Conservation (phyloP, 2,888 invertebrate species). For the Willowsia nigromaculata region DNA sequence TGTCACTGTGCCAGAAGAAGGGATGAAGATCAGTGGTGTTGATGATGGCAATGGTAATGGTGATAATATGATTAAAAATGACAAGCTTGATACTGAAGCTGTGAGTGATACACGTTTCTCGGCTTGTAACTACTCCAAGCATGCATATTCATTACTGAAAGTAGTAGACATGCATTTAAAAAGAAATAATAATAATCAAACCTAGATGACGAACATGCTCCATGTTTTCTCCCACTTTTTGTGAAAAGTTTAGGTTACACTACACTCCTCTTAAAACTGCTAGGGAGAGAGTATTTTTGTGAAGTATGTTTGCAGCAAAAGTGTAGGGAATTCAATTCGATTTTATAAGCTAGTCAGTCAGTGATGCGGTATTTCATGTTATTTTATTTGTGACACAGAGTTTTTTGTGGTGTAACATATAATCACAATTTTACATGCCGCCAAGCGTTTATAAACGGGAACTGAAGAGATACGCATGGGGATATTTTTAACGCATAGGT, state of each 20-base stretch:
- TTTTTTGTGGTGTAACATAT: background rate
- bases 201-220: background rate
- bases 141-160: background rate
- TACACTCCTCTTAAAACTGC: background rate
- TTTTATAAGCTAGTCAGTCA: background rate
- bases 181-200: background rate
- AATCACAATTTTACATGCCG: background rate
- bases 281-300: background rate
- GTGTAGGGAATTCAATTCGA: background rate
- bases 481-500: background rate
- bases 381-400: slow-evolving; percentile 7
- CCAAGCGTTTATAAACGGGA: background rate
- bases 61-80: slow-evolving; percentile 72
- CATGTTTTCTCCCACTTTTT: background rate
- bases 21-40: slow-evolving; percentile 48
- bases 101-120: slow-evolving; percentile 28
- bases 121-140: background rate
- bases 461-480: background rate
- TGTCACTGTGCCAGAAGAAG: slow-evolving; percentile 43
- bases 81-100: slow-evolving; percentile 53
- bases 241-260: background rate
- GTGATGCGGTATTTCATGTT: slow-evolving; percentile 2
- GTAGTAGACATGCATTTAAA: slow-evolving; percentile 4
- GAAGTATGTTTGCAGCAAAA: background rate
- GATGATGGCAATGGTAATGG: slow-evolving; percentile 51